phyloP scores from a whole-genome alignment of 2,888 invertebrate species.

The Eupelmus urozonus region DNA sequence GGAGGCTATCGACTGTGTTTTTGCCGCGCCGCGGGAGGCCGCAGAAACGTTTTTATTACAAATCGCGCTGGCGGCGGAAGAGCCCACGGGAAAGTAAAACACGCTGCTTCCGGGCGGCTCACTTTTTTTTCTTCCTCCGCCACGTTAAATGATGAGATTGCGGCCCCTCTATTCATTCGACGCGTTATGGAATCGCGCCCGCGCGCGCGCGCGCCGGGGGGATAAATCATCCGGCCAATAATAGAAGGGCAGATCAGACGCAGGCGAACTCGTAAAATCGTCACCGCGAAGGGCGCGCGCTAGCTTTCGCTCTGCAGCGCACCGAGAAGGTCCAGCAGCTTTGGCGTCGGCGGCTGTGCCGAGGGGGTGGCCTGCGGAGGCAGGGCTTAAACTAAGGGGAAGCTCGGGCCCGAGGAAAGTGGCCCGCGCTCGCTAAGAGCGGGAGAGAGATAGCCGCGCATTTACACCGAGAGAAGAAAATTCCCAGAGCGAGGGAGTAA shows the following conservation, averaged over 20 bases:
- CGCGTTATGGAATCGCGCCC: background rate
- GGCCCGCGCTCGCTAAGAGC: constrained; percentile 48
- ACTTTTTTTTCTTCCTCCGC: background rate
- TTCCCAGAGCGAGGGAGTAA: constrained; percentile 31
- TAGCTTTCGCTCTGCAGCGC: too few species aligned
- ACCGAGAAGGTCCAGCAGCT: background rate
- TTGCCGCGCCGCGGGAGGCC: constrained; percentile 1
- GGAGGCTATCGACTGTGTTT: background rate
- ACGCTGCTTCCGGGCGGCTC: background rate
- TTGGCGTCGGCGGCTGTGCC: too few species aligned
- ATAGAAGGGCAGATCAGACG: constrained; percentile 24
- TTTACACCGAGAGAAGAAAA: constrained; percentile 50
- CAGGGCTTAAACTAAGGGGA: too few species aligned
- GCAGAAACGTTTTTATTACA: constrained; percentile 36
- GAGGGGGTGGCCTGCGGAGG: too few species aligned
- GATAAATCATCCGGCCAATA: constrained; percentile 54
- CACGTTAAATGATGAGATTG: constrained; percentile 15
- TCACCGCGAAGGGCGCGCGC: constrained; percentile 11
- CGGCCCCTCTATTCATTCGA: background rate
- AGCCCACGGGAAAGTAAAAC: background rate
- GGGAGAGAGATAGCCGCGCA: too few species aligned
- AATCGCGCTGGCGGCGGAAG: constrained; percentile 2
- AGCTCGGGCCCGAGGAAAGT: constrained; percentile 41
- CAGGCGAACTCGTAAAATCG: constrained; percentile 48
- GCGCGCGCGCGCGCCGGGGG: too few species aligned